A percentile compares a stretch with the other conserved stretches of the same genome.
These are phyloP conservation scores for Leptopilina drosophilae DNA, from an alignment of 2,888 invertebrate genomes.

Conservation along the genomic window DNA sequence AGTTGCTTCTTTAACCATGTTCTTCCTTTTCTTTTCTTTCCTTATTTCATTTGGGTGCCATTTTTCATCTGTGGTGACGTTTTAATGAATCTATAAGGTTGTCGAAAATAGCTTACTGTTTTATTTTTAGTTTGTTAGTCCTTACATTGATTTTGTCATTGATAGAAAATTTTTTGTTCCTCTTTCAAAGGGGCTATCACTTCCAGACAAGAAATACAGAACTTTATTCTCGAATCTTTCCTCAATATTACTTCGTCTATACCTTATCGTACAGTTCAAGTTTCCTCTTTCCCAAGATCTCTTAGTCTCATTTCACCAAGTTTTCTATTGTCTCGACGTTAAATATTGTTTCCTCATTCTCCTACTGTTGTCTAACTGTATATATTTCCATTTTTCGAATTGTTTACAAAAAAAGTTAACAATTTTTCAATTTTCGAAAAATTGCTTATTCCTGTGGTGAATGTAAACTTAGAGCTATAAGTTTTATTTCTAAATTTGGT, in stretches of 20 bases:
- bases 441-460: background rate
- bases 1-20: background rate
- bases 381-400: background rate
- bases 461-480: too few species aligned
- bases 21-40: background rate
- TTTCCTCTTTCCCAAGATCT: conserved; percentile 13
- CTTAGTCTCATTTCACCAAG: background rate
- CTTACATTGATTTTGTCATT: background rate
- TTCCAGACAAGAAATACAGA: conserved; percentile 45
- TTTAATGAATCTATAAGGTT: too few species aligned
- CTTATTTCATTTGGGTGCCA: background rate
- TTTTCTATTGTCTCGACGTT: background rate
- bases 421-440: background rate
- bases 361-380: too few species aligned
- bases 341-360: background rate
- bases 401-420: too few species aligned
- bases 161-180: too few species aligned
- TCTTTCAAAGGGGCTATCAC: too few species aligned
- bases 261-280: background rate
- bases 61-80: background rate
- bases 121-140: too few species aligned
- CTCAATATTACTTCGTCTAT: background rate
- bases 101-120: too few species aligned
- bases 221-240: conserved; percentile 23
- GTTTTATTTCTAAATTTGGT: too few species aligned